Percentiles rank a stretch among this genome's conserved stretches.
Conservation (phyloP, 2,113 vertebrate genomes). For the Lophochroa leadbeateri region DNA sequence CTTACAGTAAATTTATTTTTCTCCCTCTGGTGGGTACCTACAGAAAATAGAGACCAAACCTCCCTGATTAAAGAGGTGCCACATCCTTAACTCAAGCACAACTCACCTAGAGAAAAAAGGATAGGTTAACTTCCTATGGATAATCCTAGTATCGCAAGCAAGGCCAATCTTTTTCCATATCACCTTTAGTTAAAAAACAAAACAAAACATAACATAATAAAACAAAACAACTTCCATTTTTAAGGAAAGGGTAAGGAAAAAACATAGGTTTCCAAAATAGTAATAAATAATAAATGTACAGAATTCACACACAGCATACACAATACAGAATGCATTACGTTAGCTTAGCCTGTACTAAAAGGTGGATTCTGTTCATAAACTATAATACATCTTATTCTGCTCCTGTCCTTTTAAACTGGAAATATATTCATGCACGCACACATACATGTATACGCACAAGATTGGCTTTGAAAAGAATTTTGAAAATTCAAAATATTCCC, state of each 20-base stretch:
- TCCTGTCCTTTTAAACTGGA: neutral
- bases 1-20: neutral
- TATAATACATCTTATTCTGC: neutral
- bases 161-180: neutral
- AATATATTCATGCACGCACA: neutral
- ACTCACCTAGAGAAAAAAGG: neutral
- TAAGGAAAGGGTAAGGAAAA: neutral
- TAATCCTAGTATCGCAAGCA: neutral
- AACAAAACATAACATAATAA: neutral
- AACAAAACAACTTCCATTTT: neutral
- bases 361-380: neutral
- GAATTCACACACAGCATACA: too few relatives aligned
- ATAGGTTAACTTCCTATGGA: neutral
- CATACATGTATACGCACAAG: fast-evolving
- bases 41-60: neutral
- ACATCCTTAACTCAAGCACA: neutral
- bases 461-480: neutral
- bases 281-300: neutral
- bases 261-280: neutral
- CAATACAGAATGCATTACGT: neutral
- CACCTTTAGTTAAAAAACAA: neutral
- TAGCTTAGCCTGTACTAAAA: neutral
- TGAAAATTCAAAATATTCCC: neutral
- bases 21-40: neutral
- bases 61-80: neutral